phyloP scores from a whole-genome alignment of 2,888 invertebrate species.

The Andrena chrysosceles region DNA sequence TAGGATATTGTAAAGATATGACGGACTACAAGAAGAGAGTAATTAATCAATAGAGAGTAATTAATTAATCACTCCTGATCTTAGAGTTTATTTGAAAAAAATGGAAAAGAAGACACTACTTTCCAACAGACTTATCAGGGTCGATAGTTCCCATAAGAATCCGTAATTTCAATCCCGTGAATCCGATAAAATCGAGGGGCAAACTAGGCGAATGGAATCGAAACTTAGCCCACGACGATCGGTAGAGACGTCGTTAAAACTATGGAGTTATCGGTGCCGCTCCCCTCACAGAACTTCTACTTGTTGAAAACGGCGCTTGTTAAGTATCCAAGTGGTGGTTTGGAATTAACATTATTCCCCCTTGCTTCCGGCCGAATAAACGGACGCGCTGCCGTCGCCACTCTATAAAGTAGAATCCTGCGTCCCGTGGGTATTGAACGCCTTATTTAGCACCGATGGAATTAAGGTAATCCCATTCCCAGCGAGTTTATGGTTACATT shows the following conservation, averaged over 20 bases:
- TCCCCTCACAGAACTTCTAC: slow-evolving; percentile 43
- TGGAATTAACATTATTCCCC: slow-evolving; percentile 53
- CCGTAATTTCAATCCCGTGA: not conserved
- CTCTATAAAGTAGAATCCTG: slow-evolving; percentile 27
- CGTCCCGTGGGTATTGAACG: slow-evolving; percentile 13
- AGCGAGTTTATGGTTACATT: not conserved
- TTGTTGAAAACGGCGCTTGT: slow-evolving; percentile 54
- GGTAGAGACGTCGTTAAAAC: slow-evolving; percentile 47
- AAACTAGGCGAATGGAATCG: slow-evolving; percentile 41
- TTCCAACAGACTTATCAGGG: no score
- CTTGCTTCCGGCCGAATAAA: slow-evolving; percentile 50
- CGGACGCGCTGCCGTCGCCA: slow-evolving; percentile 6
- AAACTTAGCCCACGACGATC: slow-evolving; percentile 42
- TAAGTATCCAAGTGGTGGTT: slow-evolving; percentile 40
- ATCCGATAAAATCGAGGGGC: not conserved
- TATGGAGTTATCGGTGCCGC: slow-evolving; percentile 42
- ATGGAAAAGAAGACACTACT: no score
- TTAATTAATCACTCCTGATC: no score
- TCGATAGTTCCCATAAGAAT: not conserved
- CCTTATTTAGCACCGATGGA: slow-evolving; percentile 30
- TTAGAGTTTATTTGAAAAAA: no score
- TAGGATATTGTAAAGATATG: no score
- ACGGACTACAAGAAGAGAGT: no score
- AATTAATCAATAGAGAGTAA: no score
- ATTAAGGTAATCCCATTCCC: slow-evolving; percentile 22